phyloP scores from a whole-genome alignment of 1,140 invertebrate genomes.

The Drosophila bocki region DNA sequence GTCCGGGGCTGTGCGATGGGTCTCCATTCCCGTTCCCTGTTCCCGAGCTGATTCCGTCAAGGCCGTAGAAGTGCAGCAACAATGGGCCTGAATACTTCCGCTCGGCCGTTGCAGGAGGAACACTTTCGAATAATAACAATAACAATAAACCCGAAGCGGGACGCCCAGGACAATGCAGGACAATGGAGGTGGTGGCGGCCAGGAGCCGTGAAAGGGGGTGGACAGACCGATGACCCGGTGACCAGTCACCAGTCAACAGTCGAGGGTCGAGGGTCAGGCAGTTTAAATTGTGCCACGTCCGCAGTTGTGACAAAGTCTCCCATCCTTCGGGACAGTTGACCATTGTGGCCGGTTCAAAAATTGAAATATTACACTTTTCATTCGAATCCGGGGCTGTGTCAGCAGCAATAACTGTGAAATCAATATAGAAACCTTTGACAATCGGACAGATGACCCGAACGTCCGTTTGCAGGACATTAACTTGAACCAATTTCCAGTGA shows the following conservation, averaged over 20 bases:
- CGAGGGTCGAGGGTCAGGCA: slow-evolving; percentile 26
- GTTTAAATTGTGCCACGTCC: slow-evolving; percentile 80
- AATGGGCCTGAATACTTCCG: slow-evolving; percentile 70
- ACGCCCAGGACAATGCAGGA: slow-evolving; percentile 56
- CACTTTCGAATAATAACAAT: slow-evolving; percentile 75
- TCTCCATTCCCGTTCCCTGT: not conserved
- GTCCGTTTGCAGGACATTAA: slow-evolving; percentile 54
- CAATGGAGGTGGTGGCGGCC: slow-evolving; percentile 50
- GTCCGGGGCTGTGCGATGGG: too few species aligned
- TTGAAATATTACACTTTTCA: slow-evolving; percentile 82
- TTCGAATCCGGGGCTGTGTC: slow-evolving; percentile 49
- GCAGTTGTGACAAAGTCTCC: slow-evolving; percentile 43
- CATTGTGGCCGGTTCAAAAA: slow-evolving; percentile 55
- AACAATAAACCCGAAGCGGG: slow-evolving; percentile 74
- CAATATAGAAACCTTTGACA: slow-evolving; percentile 48
- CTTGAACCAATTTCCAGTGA: slow-evolving; percentile 26
- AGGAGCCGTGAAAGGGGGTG: slow-evolving; percentile 55
- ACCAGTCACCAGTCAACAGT: slow-evolving; percentile 69
- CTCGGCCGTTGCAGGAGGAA: slow-evolving; percentile 64
- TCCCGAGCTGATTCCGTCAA: slow-evolving; percentile 12
- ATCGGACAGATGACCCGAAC: slow-evolving; percentile 62
- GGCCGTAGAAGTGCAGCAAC: slow-evolving; percentile 65
- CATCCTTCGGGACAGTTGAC: slow-evolving; percentile 4
- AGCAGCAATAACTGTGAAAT: slow-evolving; percentile 66
- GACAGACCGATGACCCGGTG: slow-evolving; percentile 28